phyloP scores from a whole-genome alignment of 2,797 vertebrate genomes.

The Propithecus perrieri region DNA sequence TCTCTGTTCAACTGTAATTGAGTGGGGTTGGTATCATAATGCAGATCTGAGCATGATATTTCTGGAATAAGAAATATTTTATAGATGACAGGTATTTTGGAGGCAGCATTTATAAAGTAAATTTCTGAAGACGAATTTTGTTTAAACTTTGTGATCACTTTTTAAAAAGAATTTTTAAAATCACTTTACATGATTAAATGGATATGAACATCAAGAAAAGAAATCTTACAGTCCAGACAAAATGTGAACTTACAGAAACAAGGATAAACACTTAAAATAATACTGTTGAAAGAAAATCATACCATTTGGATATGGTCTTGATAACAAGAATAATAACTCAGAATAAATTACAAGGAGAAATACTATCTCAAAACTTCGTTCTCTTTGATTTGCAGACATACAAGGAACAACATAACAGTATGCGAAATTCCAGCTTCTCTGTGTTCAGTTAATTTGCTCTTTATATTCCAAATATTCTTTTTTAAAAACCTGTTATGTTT shows the following conservation, averaged over 20 bases:
- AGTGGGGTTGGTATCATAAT: not conserved
- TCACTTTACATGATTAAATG: slow-evolving; percentile 24
- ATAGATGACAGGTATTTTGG: not conserved
- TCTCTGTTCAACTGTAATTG: not conserved
- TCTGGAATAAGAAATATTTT: not conserved
- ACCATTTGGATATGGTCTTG: not conserved
- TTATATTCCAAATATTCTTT: not conserved
- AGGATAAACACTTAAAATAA: not conserved
- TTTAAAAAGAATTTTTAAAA: not conserved
- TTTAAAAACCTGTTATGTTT: not conserved
- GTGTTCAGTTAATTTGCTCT: not conserved
- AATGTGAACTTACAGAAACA: not conserved
- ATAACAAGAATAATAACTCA: not conserved
- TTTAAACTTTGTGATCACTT: not conserved
- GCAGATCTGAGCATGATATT: not conserved
- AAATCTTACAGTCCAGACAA: not conserved
- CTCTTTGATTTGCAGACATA: not conserved
- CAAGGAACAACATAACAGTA: not conserved
- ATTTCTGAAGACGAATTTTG: not conserved
- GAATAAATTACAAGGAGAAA: slow-evolving; percentile 2
- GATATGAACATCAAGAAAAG: not conserved
- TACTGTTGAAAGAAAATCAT: not conserved
- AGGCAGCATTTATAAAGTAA: not conserved
- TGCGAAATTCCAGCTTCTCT: not conserved
- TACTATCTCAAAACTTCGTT: not conserved